Evolutionary conservation across 2,888 invertebrate genomes (phyloP), one percentile per base, ranked within the genome.

Genomic region (Andrena camellia): DNA sequence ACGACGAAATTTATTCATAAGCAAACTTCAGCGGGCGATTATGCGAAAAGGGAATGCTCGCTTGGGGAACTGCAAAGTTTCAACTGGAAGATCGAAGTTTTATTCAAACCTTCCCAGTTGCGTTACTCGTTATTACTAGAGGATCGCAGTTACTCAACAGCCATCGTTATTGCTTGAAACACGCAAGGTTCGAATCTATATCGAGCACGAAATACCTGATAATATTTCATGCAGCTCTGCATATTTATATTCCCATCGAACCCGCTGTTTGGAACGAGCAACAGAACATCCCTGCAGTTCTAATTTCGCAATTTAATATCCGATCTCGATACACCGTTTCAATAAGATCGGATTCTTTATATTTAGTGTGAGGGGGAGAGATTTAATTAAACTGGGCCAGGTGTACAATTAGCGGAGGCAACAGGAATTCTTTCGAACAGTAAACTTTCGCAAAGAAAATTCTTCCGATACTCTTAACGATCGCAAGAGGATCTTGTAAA

Each of bases 1-100:
- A 84, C 86, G 86, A 76, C 84, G 84, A 90, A 89, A 89, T 89
- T 89, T 90, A 90, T 90, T 90, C 90, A 90, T 90, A 90, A 90
- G 90, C 88, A 89, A 90, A 90, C 83, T 90, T 90, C 64, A 48
- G 50, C 77, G 72, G 57, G 77, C 73, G 83, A 81, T 86, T 72
- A 85, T 71, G 73, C 75, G 79, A 71, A 70, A 75, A 71, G 81
- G 54, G 75, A 66, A 72, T 84, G 72, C 83, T 63, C 74, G 62
- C 69, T 42, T 42, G 54, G 66, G 78, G 69, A 78, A 50, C 66
- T 20, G 35, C 26, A 83, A 70, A 79, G 79, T 84, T 84, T 84
- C 70, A 29, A 63, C 60, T 23, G 71, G 67, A 63, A 75, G 67
- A 78, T 74, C 73, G 70, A 78, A 84, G 71, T 84, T 78, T 74